phyloP scores from a whole-genome alignment of 92 coral and sea anemone species.

The Bergia sp. region DNA sequence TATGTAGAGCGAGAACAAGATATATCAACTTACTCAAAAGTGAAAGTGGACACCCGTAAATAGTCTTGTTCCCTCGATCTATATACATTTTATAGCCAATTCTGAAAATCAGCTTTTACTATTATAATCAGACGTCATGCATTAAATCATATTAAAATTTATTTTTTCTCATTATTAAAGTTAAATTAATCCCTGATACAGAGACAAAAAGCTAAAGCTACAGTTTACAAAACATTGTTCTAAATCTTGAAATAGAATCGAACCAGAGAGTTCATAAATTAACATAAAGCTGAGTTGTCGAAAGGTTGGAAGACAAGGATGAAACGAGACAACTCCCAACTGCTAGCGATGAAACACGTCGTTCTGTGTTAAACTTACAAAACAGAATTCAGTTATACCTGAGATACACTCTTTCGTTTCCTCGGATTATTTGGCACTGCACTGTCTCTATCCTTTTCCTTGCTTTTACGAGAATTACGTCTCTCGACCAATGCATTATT shows the following conservation, averaged over 20 bases:
- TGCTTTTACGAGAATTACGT: constrained; percentile 40
- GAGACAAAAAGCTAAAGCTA: background rate
- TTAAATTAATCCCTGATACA: constrained; percentile 13
- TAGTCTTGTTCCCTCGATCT: background rate
- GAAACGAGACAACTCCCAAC: constrained; percentile 22
- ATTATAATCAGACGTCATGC: background rate
- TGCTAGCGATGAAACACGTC: background rate
- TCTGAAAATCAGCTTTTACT: background rate
- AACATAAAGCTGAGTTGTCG: background rate
- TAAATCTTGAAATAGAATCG: background rate
- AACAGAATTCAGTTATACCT: constrained; percentile 15
- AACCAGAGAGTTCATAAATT: background rate
- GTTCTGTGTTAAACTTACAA: background rate
- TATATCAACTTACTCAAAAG: background rate
- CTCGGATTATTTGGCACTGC: constrained; percentile 12
- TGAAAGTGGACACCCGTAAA: constrained; percentile 19
- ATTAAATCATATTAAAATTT: background rate
- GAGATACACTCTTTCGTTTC: constrained; percentile 36
- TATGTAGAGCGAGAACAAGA: background rate
- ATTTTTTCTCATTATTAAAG: background rate
- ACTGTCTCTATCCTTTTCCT: constrained; percentile 34
- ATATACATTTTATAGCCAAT: background rate
- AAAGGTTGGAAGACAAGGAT: background rate
- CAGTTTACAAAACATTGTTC: background rate
- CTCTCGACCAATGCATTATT: constrained; percentile 34